These are phyloP conservation scores for Atractosteus spatula DNA, from an alignment of 2,113 vertebrate species.

Conservation along the genomic window DNA sequence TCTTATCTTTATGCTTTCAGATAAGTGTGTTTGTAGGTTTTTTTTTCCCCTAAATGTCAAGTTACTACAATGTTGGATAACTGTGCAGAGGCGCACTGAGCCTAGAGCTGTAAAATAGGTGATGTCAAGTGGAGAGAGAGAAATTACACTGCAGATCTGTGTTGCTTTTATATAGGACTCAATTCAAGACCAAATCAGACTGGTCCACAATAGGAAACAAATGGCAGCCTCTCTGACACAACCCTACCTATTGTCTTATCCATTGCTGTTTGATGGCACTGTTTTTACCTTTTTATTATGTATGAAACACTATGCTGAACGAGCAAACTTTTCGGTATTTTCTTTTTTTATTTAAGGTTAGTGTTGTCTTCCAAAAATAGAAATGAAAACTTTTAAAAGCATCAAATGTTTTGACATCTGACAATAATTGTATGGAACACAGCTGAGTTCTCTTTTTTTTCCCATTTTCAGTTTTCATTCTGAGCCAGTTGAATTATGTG, in stretches of 20 bases:
- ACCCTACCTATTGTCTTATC: background rate
- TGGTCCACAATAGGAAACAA: too few relatives aligned
- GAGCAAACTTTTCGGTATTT: constrained; percentile 13
- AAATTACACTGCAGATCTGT: background rate
- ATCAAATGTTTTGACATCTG: constrained; percentile 14
- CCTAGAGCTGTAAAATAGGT: too few relatives aligned
- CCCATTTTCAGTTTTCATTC: constrained; percentile 8
- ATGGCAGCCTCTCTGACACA: background rate
- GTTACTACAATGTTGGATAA: too few relatives aligned
- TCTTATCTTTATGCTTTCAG: too few relatives aligned
- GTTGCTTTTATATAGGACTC: too few relatives aligned
- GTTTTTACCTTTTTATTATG: constrained; percentile 3
- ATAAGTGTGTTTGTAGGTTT: too few relatives aligned
- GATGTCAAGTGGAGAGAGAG: background rate
- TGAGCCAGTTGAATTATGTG: constrained; percentile 27
- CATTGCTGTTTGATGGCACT: background rate
- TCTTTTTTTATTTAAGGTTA: constrained; percentile 16
- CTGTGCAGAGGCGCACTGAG: too few relatives aligned
- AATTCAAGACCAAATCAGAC: too few relatives aligned
- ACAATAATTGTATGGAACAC: constrained; percentile 11
- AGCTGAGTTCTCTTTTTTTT: background rate
- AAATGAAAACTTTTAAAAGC: background rate
- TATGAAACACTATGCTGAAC: constrained; percentile 1
- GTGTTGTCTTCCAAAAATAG: constrained; percentile 24
- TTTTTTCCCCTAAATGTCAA: too few relatives aligned